A percentile compares a stretch with the other conserved stretches of the same genome.
phyloP scores from a whole-genome alignment of 2,797 vertebrate genomes.

The Enteromius thamalakanensis region DNA sequence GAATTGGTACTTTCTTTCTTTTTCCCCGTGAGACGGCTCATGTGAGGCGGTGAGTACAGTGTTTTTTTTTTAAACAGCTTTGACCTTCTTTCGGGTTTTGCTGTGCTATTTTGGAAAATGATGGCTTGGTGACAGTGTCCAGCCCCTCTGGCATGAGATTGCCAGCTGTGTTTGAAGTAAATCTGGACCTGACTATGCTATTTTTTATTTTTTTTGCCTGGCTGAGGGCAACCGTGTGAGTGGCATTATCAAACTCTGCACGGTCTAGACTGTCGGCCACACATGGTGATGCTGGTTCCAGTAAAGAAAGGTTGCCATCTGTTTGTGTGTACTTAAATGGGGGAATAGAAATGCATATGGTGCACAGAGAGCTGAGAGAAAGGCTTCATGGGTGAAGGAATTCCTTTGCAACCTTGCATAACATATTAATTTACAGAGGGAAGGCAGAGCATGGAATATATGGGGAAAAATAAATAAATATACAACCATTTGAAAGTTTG shows the following conservation, averaged over 20 bases:
- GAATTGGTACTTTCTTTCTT: background rate
- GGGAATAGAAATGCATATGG: constrained; percentile 68
- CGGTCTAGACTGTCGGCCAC: constrained; percentile 77
- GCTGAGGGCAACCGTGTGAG: constrained; percentile 54
- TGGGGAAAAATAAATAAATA: background rate
- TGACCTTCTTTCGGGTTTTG: constrained; percentile 15
- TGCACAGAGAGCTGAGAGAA: constrained; percentile 68
- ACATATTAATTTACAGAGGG: constrained; percentile 73
- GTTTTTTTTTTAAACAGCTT: constrained; percentile 17
- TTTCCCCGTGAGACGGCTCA: constrained; percentile 16
- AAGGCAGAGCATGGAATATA: constrained; percentile 60
- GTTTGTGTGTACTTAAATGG: constrained; percentile 63
- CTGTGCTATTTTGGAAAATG: constrained; percentile 45
- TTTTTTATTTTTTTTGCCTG: constrained; percentile 26
- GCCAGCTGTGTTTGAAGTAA: constrained; percentile 44
- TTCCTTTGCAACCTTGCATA: constrained; percentile 56
- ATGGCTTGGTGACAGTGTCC: constrained; percentile 36
- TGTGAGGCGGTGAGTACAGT: background rate
- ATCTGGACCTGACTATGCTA: constrained; percentile 5
- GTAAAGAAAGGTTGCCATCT: constrained; percentile 64
- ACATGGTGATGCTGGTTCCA: constrained; percentile 71
- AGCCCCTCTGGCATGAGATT: constrained; percentile 40
- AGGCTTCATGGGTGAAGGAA: constrained; percentile 60
- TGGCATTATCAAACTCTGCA: constrained; percentile 65
- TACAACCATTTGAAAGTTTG: background rate